Evolutionary conservation across 1,140 invertebrate genomes (phyloP).

Genomic region (Gonatopus flavifemur): DNA sequence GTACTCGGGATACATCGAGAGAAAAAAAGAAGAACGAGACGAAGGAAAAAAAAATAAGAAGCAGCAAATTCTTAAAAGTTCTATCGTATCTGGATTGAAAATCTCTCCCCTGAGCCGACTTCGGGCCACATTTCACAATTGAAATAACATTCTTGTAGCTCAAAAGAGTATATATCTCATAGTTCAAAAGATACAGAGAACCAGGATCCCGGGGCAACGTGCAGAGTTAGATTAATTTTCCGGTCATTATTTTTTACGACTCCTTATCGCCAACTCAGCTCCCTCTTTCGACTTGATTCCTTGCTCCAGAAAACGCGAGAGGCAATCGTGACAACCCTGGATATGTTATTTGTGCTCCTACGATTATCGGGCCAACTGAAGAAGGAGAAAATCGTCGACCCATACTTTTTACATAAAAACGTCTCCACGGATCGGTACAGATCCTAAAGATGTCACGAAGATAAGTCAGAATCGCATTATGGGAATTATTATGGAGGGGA

Average conservation of each 20-base stretch:
- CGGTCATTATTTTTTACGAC: slow-evolving; percentile 56
- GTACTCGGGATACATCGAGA: no score
- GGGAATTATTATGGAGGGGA: slow-evolving; percentile 20
- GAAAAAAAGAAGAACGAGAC: no score
- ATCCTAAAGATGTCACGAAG: slow-evolving; percentile 45
- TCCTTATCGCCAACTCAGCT: slow-evolving; percentile 40
- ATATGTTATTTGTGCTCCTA: slow-evolving; percentile 28
- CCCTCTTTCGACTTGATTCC: neutral
- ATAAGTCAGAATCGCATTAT: slow-evolving; percentile 30
- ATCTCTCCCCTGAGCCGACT: neutral
- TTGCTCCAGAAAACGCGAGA: neutral
- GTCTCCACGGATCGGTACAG: slow-evolving; percentile 38
- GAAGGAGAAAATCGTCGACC: slow-evolving; percentile 20
- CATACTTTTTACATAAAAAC: slow-evolving; percentile 46
- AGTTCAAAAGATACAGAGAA: slow-evolving; percentile 42
- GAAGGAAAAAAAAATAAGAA: no score
- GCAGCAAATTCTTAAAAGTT: no score
- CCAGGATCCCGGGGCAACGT: slow-evolving; percentile 42
- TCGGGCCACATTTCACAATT: slow-evolving; percentile 1
- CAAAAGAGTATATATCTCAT: slow-evolving; percentile 14
- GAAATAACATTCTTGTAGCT: slow-evolving; percentile 8
- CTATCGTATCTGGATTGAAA: no score
- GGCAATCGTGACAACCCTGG: slow-evolving; percentile 27
- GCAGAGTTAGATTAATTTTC: slow-evolving; percentile 54
- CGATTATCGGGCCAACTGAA: slow-evolving; percentile 39